phyloP scores from a whole-genome alignment of 2,888 invertebrate genomes.

The Acanthosepion lycidas region DNA sequence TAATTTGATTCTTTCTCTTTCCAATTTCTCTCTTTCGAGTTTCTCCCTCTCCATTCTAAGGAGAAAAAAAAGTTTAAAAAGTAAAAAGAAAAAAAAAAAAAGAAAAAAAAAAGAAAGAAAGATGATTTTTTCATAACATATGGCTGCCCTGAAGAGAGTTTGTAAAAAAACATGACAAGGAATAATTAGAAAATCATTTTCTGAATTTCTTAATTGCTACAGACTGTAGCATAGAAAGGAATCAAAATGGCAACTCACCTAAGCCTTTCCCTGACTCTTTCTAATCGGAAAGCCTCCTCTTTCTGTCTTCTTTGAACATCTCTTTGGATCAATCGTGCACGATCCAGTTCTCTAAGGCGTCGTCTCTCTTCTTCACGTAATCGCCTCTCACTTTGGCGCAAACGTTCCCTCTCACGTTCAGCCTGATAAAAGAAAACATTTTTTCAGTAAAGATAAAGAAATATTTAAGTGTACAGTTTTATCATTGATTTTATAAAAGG shows the following conservation, averaged over 20 bases:
- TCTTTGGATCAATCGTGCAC: slow-evolving; percentile 84
- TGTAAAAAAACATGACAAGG: neutral
- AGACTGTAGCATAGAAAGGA: neutral
- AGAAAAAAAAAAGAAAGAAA: neutral
- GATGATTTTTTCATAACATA: neutral
- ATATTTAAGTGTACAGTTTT: too few relatives aligned
- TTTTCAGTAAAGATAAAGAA: too few relatives aligned
- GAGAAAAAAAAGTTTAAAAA: neutral
- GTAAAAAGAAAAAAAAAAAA: neutral
- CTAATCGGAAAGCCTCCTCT: slow-evolving; percentile 87
- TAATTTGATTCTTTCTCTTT: slow-evolving; percentile 54
- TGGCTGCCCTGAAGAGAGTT: neutral
- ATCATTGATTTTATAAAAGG: too few relatives aligned
- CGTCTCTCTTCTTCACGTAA: slow-evolving; percentile 87
- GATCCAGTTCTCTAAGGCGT: slow-evolving; percentile 78
- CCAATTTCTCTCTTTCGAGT: slow-evolving; percentile 63
- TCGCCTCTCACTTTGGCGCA: slow-evolving; percentile 82
- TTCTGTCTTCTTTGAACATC: slow-evolving; percentile 84
- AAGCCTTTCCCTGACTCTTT: slow-evolving; percentile 75
- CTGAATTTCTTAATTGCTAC: too few relatives aligned
- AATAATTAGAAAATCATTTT: neutral
- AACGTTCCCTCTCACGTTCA: slow-evolving; percentile 77
- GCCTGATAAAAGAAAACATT: slow-evolving; percentile 58
- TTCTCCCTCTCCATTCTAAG: slow-evolving; percentile 70
- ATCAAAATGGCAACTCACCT: slow-evolving; percentile 57